phyloP scores from a whole-genome alignment of 37 sponge, comb jelly and placozoan species.

The Oscarella lobularis region DNA sequence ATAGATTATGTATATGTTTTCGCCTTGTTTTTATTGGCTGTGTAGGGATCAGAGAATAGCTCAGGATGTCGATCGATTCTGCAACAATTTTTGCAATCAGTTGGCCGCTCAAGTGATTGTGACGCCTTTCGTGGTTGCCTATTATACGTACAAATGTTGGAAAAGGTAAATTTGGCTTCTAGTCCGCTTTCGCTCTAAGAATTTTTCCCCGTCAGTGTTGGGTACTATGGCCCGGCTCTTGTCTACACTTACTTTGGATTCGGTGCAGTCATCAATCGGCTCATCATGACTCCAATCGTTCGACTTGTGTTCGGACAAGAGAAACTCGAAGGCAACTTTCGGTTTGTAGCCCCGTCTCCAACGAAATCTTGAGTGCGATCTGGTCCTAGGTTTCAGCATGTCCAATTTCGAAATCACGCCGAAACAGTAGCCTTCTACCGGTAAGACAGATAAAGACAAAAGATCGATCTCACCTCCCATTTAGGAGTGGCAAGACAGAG shows the following conservation, averaged over 20 bases:
- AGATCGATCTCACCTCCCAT: too few relatives aligned
- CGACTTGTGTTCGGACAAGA: neutral
- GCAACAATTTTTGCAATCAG: neutral
- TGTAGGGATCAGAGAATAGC: neutral
- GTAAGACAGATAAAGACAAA: too few relatives aligned
- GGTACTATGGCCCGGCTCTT: neutral
- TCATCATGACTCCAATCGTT: neutral
- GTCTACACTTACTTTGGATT: neutral
- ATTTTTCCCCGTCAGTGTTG: too few relatives aligned
- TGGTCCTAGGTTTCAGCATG: neutral
- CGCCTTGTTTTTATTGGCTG: too few relatives aligned
- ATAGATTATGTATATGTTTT: neutral
- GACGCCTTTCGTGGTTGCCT: neutral
- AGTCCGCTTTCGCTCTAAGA: too few relatives aligned
- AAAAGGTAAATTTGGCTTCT: too few relatives aligned
- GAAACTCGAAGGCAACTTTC: neutral
- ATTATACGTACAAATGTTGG: neutral
- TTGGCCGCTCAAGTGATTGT: neutral
- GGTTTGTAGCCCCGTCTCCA: neutral
- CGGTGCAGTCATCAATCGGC: neutral
- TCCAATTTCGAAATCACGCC: neutral
- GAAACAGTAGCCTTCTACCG: neutral
- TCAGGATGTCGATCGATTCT: neutral
- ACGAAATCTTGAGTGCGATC: neutral
- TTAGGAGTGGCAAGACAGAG: neutral